These are phyloP conservation scores for Falco rusticolus DNA, from an alignment of 2,797 vertebrate genomes.

Conservation along the genomic window DNA sequence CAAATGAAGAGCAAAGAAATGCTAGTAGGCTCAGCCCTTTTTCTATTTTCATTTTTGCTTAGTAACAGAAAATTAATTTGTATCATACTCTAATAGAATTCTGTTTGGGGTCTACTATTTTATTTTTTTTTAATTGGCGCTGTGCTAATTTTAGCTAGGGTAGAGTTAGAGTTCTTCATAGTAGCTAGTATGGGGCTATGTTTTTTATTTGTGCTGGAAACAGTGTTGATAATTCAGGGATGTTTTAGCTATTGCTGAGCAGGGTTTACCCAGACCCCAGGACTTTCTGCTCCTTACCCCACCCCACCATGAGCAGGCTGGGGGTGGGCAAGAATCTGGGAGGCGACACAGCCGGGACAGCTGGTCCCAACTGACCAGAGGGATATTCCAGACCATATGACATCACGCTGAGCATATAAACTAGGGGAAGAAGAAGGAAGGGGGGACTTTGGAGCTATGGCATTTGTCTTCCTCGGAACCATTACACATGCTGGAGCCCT, in stretches of 20 bases:
- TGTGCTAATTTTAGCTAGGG: neutral
- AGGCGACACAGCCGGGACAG: neutral
- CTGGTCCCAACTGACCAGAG: neutral
- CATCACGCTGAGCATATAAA: neutral
- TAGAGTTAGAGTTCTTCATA: neutral
- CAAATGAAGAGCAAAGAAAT: neutral
- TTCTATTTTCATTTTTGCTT: neutral
- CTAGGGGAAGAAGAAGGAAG: neutral
- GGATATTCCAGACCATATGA: neutral
- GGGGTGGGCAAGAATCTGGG: neutral
- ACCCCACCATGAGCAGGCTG: neutral
- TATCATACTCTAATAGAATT: neutral
- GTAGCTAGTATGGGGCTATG: neutral
- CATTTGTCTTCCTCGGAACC: neutral
- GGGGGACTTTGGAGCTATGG: neutral
- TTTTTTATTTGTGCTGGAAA: neutral
- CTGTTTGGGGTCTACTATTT: neutral
- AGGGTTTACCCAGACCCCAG: fast-evolving
- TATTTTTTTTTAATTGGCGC: too few species aligned
- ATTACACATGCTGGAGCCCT: neutral
- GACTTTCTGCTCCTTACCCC: too few species aligned
- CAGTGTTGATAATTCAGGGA: neutral
- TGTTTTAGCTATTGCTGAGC: neutral
- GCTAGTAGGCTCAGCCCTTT: neutral
- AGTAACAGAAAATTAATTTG: neutral